These are phyloP conservation scores for Idris sp. DNA, from an alignment of 1,140 invertebrate species.

Conservation along the genomic window DNA sequence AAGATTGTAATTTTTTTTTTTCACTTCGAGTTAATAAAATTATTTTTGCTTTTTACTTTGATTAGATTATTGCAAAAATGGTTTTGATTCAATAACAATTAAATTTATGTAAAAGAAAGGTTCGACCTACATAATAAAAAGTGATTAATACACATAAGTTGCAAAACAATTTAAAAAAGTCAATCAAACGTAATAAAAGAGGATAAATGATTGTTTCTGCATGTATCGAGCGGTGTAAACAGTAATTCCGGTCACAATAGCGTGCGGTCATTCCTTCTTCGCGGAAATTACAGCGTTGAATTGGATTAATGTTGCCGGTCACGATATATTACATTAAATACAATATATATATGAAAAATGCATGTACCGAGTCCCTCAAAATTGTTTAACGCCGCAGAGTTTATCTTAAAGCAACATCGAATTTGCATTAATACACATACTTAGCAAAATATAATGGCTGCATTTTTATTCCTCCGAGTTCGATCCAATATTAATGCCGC, in stretches of 20 bases:
- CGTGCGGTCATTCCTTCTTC: constrained; percentile 29
- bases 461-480: constrained; percentile 19
- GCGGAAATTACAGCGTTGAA: constrained; percentile 31
- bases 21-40: too few relatives aligned
- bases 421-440: constrained; percentile 43
- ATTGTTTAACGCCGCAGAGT: constrained; percentile 28
- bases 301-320: constrained; percentile 28
- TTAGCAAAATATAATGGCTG: constrained; percentile 19
- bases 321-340: constrained; percentile 30
- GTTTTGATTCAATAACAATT: too few relatives aligned
- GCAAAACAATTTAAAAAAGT: too few relatives aligned
- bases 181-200: too few relatives aligned
- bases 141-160: too few relatives aligned
- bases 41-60: too few relatives aligned
- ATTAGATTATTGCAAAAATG: too few relatives aligned
- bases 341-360: too few relatives aligned
- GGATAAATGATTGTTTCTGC: neutral
- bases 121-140: too few relatives aligned
- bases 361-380: constrained; percentile 5
- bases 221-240: constrained; percentile 19
- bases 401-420: constrained; percentile 29
- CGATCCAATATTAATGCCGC: constrained; percentile 30
- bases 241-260: constrained; percentile 28
- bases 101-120: too few relatives aligned
- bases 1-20: too few relatives aligned